These are phyloP conservation scores for Lasioglossum villosulum DNA, from an alignment of 2,888 invertebrate genomes.

Conservation along the genomic window DNA sequence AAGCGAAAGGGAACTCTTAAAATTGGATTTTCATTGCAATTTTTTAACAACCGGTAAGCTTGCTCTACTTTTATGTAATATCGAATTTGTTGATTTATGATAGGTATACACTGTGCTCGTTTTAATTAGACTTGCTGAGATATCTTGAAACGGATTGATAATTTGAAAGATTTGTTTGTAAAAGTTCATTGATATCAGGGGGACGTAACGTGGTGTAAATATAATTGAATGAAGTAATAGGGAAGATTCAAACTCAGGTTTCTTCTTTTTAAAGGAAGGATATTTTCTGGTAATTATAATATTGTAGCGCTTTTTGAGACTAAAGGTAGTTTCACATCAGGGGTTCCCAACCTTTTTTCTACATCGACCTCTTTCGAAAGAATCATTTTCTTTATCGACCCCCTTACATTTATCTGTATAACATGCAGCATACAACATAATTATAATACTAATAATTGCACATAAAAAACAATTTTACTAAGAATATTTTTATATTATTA, in stretches of 20 bases:
- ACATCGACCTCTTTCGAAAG: too few species aligned
- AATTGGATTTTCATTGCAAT: constrained; percentile 23
- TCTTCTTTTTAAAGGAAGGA: neutral
- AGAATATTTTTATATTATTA: too few species aligned
- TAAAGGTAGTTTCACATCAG: neutral
- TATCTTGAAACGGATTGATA: neutral
- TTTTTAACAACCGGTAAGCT: constrained; percentile 27
- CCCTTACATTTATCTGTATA: too few species aligned
- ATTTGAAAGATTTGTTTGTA: neutral
- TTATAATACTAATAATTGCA: too few species aligned
- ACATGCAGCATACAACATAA: too few species aligned
- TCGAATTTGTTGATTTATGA: constrained; percentile 41
- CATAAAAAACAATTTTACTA: too few species aligned
- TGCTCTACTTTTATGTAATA: constrained; percentile 26
- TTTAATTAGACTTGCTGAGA: neutral
- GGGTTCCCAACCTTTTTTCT: too few species aligned
- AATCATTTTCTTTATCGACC: too few species aligned
- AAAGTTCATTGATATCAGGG: neutral
- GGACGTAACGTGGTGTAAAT: neutral
- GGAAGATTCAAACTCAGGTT: neutral
- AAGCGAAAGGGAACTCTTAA: neutral
- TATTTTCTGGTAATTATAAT: neutral
- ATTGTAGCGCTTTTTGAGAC: neutral
- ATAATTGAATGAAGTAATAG: neutral
- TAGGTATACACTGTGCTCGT: neutral